Evolutionary conservation across 2,113 vertebrate genomes (phyloP), one percentile per base, ranked within the genome.

Genomic region (Pelecanoides urinatrix): DNA sequence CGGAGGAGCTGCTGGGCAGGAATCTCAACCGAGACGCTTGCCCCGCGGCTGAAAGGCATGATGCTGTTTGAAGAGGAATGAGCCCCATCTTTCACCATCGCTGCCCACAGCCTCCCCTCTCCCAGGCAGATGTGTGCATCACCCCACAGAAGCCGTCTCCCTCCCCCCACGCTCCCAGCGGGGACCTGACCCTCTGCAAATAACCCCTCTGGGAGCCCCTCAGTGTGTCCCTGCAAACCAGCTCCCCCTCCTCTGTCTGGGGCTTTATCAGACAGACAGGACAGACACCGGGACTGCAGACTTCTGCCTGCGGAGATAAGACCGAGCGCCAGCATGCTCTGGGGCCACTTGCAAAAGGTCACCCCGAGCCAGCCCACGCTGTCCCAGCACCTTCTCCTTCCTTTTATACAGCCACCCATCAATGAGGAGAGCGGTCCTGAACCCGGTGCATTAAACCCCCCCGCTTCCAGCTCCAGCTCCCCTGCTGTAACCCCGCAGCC

Each of bases 401-500:
- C 70, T 88, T 68, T 53, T 50, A 79, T 20, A 34, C 71, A 44
- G 88, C 61, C 4, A 3, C n/a, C 82, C 72, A 22, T 13, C 72
- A 52, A 17, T 4, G 5, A 32, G 26, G 38, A 44, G 9, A 65
- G 53, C 13, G 1, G 58, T 59, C 90, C 53, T 2, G 3, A 19
- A 13, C 20, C 23, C 5, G 0, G 53, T 2, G 1, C 4, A 1
- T 4, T 10, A 21, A 55, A 52, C 2, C 4, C 7, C 36, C 4
- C 16, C 1, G 0, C 25, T 38, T 32, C 34, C 81, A 73, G 83
- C 82, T 67, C 55, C 42, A 3, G 13, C 63, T 72, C 13, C 61
- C 23, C 22, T 1, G 2, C 4, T 5, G 29, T 17, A 58, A 66
- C 62, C 56, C 55, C 1, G 0, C 56, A n/a, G 70, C 70, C 67